A percentile compares a stretch with the other conserved stretches of the same genome.
These are phyloP conservation scores for Balanococcus diminutus DNA, from an alignment of 2,888 invertebrate species.

Conservation along the genomic window DNA sequence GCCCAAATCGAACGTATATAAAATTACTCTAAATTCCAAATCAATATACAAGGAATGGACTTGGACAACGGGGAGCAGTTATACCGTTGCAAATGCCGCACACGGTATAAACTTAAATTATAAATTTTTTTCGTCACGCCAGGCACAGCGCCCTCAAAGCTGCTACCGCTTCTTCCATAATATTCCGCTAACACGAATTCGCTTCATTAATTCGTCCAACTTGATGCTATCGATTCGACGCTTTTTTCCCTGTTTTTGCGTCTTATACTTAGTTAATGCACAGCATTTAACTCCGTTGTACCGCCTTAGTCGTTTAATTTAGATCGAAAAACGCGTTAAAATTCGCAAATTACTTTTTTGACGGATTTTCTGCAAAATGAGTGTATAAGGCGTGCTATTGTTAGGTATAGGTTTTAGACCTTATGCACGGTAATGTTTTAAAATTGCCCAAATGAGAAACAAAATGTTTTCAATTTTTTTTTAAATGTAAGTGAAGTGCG, in stretches of 20 bases:
- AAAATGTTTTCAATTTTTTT: too few relatives aligned
- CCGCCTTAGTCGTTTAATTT: neutral
- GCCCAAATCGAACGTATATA: neutral
- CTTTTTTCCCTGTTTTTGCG: neutral
- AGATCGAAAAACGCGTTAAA: neutral
- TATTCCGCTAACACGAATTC: neutral
- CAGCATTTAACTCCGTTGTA: neutral
- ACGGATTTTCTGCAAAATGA: neutral
- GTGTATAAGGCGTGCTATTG: too few relatives aligned
- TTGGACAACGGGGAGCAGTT: slow-evolving; percentile 11
- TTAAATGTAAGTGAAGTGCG: too few relatives aligned
- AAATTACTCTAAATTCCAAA: neutral
- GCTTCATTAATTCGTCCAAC: slow-evolving; percentile 13
- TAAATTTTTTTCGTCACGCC: slow-evolving; percentile 28
- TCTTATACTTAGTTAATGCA: neutral
- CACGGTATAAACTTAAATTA: slow-evolving; percentile 3
- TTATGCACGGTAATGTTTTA: too few relatives aligned
- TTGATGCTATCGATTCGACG: neutral
- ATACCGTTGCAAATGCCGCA: neutral
- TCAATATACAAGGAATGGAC: neutral
- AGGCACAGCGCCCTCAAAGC: neutral
- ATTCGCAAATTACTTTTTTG: slow-evolving; percentile 4
- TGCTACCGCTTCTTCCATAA: neutral
- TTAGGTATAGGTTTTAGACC: too few relatives aligned
- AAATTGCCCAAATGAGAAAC: too few relatives aligned